Evolutionary conservation across 2,797 vertebrate genomes (phyloP).

Genomic region (Pseudochaenichthys georgianus): DNA sequence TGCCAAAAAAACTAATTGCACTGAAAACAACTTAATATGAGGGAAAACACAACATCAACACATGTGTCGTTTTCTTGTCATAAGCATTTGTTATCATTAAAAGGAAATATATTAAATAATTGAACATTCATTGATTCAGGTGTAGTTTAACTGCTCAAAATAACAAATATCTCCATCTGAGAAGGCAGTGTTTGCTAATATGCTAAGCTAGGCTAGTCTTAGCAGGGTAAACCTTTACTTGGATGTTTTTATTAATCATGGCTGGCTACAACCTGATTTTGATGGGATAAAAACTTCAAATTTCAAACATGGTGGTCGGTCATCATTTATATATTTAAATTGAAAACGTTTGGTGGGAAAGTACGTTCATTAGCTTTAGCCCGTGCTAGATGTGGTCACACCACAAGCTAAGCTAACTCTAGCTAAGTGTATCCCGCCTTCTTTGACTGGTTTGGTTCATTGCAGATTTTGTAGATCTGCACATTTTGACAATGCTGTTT

Average conservation of each 20-base stretch:
- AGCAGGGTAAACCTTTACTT: background rate
- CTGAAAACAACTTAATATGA: background rate
- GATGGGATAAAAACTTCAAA: background rate
- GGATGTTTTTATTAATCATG: background rate
- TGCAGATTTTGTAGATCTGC: background rate
- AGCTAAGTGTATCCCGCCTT: background rate
- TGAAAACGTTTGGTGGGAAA: no score
- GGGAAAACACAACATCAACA: background rate
- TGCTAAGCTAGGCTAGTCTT: background rate
- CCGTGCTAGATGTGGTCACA: background rate
- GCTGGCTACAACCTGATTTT: background rate
- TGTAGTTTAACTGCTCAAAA: background rate
- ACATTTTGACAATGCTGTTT: background rate
- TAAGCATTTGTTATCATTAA: background rate
- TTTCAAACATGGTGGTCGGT: background rate
- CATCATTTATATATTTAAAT: background rate
- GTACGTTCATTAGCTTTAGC: background rate
- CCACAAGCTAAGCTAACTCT: background rate
- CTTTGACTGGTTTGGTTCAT: background rate
- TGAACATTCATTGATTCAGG: background rate
- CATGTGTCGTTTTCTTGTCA: background rate
- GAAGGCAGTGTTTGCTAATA: background rate
- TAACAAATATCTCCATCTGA: background rate
- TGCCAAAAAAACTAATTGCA: background rate
- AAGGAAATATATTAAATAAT: background rate